Conservation (phyloP, 2,888 invertebrate genomes). For the Stictocephala bisonia region DNA sequence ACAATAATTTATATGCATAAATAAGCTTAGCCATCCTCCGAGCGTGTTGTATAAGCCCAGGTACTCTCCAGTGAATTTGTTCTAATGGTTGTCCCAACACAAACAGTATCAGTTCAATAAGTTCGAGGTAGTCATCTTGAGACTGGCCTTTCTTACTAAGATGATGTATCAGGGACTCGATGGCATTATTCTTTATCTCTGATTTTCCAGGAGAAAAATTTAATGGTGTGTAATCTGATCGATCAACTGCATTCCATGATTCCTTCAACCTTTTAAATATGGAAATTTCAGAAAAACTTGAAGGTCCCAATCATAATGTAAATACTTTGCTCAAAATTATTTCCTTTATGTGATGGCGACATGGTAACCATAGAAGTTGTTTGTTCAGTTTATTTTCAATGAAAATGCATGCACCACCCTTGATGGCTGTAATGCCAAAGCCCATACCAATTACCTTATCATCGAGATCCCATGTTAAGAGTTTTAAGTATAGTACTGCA, state of each 20-base stretch:
- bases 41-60: slow-evolving; percentile 16
- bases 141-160: background rate
- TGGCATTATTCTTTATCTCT: slow-evolving; percentile 7
- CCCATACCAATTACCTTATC: slow-evolving; percentile 10
- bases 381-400: slow-evolving; percentile 1
- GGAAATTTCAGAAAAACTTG: background rate
- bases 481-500: too few relatives aligned
- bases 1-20: slow-evolving; percentile 24
- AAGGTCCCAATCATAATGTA: background rate
- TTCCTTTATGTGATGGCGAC: slow-evolving; percentile 22
- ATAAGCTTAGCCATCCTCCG: slow-evolving; percentile 28
- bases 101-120: background rate
- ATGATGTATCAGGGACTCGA: slow-evolving; percentile 6
- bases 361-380: slow-evolving; percentile 4
- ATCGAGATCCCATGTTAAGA: background rate
- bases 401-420: slow-evolving; percentile 6
- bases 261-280: slow-evolving; percentile 29
- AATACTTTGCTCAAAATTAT: slow-evolving; percentile 2
- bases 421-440: slow-evolving; percentile 8
- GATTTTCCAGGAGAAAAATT: slow-evolving; percentile 12
- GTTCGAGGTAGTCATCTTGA: slow-evolving; percentile 34
- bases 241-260: slow-evolving; percentile 14
- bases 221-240: background rate
- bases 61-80: slow-evolving; percentile 9
- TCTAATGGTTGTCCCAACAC: background rate